These are phyloP conservation scores for Proales similis DNA, from an alignment of 1,140 invertebrate species.

Conservation along the genomic window DNA sequence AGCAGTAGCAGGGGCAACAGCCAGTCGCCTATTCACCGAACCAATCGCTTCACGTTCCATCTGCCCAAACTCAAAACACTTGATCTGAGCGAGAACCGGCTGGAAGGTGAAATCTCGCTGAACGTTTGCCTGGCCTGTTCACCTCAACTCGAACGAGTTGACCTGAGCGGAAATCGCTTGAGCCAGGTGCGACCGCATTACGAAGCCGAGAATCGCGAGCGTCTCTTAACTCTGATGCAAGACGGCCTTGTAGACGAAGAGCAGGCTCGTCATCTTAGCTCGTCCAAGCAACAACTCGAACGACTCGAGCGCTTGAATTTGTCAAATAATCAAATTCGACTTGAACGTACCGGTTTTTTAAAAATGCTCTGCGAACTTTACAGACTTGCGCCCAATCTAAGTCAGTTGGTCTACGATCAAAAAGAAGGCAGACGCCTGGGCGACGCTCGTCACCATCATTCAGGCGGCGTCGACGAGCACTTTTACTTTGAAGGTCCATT, in stretches of 20 bases:
- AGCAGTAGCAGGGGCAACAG: not conserved
- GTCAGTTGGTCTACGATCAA: not conserved
- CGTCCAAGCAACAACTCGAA: not conserved
- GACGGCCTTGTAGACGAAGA: not conserved
- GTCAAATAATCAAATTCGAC: conserved; percentile 6
- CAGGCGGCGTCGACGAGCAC: not conserved
- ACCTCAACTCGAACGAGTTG: not conserved
- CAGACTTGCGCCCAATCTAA: conserved; percentile 16
- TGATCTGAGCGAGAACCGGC: conserved; percentile 6
- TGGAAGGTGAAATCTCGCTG: not conserved
- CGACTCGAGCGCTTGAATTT: not conserved
- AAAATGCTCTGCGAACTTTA: conserved; percentile 7
- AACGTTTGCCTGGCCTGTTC: not conserved
- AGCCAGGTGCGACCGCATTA: no score
- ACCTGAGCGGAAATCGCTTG: conserved; percentile 8
- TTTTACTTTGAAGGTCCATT: not conserved
- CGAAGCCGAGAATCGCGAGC: no score
- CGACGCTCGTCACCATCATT: not conserved
- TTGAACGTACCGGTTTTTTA: conserved; percentile 5
- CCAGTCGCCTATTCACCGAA: not conserved
- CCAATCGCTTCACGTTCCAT: conserved; percentile 17
- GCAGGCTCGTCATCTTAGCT: conserved; percentile 2
- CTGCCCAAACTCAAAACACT: conserved; percentile 5
- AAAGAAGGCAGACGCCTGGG: not conserved
- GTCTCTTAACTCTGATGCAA: no score